phyloP scores from a whole-genome alignment of 2,113 vertebrate genomes.

The Notothenia rossii region DNA sequence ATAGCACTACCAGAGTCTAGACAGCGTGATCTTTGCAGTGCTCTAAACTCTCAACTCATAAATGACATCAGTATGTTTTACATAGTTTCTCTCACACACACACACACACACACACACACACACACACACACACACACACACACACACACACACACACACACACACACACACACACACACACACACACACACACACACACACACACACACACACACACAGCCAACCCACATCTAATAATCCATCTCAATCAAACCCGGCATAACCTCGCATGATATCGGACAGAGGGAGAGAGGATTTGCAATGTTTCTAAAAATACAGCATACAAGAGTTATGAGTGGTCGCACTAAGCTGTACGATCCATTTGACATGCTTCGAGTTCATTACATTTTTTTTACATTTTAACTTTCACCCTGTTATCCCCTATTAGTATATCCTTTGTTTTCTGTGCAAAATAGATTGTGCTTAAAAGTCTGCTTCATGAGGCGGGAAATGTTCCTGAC shows the following conservation, averaged over 20 bases:
- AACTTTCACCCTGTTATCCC: constrained; percentile 20
- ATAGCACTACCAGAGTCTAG: constrained; percentile 85
- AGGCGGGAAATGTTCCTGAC: constrained; percentile 70
- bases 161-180: no score
- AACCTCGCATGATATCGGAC: constrained; percentile 56
- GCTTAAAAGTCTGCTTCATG: constrained; percentile 60
- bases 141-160: no score
- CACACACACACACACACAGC: constrained; percentile 25
- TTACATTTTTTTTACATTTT: constrained; percentile 48
- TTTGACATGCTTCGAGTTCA: constrained; percentile 57
- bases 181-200: no score
- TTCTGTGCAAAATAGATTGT: constrained; percentile 55
- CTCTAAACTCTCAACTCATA: constrained; percentile 41
- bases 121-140: no score
- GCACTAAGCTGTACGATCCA: constrained; percentile 56
- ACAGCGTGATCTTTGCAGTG: constrained; percentile 81
- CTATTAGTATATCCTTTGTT: constrained; percentile 5
- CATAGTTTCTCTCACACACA: constrained; percentile 29
- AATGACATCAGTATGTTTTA: constrained; percentile 49
- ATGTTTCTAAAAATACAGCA: constrained; percentile 59
- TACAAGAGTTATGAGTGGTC: constrained; percentile 45
- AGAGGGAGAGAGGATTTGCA: constrained; percentile 62
- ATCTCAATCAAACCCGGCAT: constrained; percentile 60
- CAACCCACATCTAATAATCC: constrained; percentile 62
- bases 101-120: no score